Evolutionary conservation across 2,888 invertebrate genomes (phyloP).

Genomic region (Ophioninae sp.): DNA sequence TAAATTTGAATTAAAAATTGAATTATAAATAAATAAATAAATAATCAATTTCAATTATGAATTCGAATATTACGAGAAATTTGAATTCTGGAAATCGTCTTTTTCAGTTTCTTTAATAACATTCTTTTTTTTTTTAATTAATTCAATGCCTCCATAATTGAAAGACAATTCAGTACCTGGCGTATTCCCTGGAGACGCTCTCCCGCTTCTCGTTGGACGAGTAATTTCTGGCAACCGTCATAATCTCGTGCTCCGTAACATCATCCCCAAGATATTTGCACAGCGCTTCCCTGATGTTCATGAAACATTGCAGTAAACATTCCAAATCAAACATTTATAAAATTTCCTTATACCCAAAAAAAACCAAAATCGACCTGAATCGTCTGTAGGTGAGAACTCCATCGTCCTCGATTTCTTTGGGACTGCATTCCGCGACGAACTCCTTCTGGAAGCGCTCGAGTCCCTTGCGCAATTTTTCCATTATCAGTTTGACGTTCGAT

Average conservation of each 20-base stretch:
- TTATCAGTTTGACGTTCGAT: conserved; percentile 87
- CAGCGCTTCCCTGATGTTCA: conserved; percentile 83
- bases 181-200: conserved; percentile 71
- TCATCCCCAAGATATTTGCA: conserved; percentile 86
- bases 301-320: not conserved
- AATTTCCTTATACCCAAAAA: conserved; percentile 51
- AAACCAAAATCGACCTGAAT: conserved; percentile 75
- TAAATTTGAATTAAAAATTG: too few relatives aligned
- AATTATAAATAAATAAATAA: too few relatives aligned
- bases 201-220: conserved; percentile 84
- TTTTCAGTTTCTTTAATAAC: conserved; percentile 3
- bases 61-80: too few relatives aligned
- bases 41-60: too few relatives aligned
- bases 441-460: conserved; percentile 88
- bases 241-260: conserved; percentile 91
- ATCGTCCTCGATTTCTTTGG: conserved; percentile 70
- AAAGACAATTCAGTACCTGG: conserved; percentile 71
- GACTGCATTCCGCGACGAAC: conserved; percentile 88
- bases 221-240: conserved; percentile 89
- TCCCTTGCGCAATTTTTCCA: conserved; percentile 88
- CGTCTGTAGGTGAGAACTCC: conserved; percentile 78
- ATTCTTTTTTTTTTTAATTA: conserved; percentile 10
- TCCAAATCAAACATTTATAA: not conserved
- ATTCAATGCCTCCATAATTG: not conserved
- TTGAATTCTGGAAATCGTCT: too few relatives aligned